Percentiles rank a stretch among this genome's conserved stretches.
These are phyloP conservation scores for Drosophila tsacasi DNA, from an alignment of 1,140 invertebrate genomes.

Conservation along the genomic window DNA sequence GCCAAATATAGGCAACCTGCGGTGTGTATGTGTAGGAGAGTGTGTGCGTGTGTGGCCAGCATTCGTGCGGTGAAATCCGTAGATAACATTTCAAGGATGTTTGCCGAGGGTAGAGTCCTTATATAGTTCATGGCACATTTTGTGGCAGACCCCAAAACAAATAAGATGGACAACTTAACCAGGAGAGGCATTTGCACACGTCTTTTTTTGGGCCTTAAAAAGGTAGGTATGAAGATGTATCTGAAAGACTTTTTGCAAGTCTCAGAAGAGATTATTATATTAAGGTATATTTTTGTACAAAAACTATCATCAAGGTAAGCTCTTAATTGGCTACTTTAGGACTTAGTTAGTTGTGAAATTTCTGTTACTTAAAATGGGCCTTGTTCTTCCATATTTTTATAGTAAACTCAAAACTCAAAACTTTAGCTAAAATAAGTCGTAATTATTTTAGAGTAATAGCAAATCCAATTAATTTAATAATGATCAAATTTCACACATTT, in stretches of 20 bases:
- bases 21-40: slow-evolving; percentile 10
- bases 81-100: slow-evolving; percentile 41
- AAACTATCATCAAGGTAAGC: not conserved
- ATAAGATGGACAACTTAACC: slow-evolving; percentile 33
- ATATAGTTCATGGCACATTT: slow-evolving; percentile 21
- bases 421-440: no score
- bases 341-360: not conserved
- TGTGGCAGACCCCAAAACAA: slow-evolving; percentile 12
- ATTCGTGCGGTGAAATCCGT: slow-evolving; percentile 21
- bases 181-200: not conserved
- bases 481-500: not conserved
- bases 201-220: slow-evolving; percentile 3
- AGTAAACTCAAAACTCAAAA: no score
- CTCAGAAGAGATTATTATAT: not conserved
- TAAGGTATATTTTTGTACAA: not conserved
- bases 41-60: slow-evolving; percentile 18
- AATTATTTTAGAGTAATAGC: no score
- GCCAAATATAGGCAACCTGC: slow-evolving; percentile 71
- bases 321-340: not conserved
- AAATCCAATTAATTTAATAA: not conserved
- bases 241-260: not conserved
- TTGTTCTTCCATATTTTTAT: no score
- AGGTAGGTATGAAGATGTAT: not conserved
- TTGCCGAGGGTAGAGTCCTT: slow-evolving; percentile 3
- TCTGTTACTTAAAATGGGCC: no score